phyloP scores from a whole-genome alignment of 2,113 vertebrate species.

The Otocyon megalotis region DNA sequence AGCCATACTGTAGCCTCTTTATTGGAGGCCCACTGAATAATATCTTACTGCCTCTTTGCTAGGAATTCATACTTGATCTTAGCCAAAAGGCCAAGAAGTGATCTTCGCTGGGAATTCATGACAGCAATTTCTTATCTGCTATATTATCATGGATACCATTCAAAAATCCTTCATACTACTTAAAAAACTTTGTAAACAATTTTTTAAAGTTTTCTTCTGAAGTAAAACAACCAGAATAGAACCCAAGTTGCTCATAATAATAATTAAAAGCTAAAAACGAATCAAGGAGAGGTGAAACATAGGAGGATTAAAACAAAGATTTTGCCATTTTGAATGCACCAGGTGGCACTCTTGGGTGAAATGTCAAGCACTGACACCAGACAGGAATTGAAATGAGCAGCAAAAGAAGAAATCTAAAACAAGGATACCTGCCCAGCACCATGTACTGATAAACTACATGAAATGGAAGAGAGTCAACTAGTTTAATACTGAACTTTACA shows the following conservation, averaged over 20 bases:
- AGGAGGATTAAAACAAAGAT: slow-evolving; percentile 42
- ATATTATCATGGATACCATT: not conserved
- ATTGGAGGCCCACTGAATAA: not conserved
- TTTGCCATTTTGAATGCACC: not conserved
- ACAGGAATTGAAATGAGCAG: not conserved
- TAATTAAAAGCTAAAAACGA: slow-evolving; percentile 28
- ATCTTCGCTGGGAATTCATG: not conserved
- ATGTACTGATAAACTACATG: not conserved
- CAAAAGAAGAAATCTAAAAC: not conserved
- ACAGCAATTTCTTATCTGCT: not conserved
- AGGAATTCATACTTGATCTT: not conserved
- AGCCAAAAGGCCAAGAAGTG: too few species aligned
- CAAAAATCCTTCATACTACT: not conserved
- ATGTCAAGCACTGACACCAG: not conserved
- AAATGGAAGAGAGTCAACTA: not conserved
- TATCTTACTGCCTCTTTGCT: not conserved
- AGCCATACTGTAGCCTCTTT: not conserved
- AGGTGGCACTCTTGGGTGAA: not conserved
- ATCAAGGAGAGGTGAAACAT: not conserved
- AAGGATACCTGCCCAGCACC: not conserved
- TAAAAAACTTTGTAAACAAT: not conserved
- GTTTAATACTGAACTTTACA: not conserved
- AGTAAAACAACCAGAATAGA: not conserved
- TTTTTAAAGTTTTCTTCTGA: not conserved
- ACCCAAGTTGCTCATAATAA: not conserved